Conservation (phyloP, 2,797 vertebrate genomes). For the Poecilia picta region DNA sequence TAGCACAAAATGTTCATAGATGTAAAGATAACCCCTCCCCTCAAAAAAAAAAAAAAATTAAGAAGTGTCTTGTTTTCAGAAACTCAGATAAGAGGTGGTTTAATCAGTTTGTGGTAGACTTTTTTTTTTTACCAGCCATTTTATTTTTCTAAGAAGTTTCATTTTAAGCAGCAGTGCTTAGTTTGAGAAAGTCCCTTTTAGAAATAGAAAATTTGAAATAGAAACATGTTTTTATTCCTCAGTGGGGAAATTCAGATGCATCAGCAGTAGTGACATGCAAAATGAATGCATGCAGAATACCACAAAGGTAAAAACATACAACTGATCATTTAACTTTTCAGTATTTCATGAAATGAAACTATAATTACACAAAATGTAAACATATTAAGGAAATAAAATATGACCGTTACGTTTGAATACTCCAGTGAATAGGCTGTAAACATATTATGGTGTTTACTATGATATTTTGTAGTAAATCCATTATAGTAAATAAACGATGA, state of each 20-base stretch:
- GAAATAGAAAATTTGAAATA: neutral
- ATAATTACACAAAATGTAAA: too few relatives aligned
- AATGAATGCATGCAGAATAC: neutral
- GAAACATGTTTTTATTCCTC: neutral
- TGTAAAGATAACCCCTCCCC: neutral
- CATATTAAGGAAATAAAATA: too few relatives aligned
- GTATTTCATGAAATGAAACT: too few relatives aligned
- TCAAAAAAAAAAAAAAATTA: neutral
- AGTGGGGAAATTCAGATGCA: neutral
- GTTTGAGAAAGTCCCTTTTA: neutral
- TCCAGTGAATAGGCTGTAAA: too few relatives aligned
- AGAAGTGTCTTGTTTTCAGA: neutral
- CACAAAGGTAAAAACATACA: neutral
- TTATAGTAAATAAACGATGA: too few relatives aligned
- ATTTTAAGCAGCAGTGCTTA: neutral
- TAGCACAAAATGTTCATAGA: neutral
- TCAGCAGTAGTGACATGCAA: neutral
- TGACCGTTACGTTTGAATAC: too few relatives aligned
- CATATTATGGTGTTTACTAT: too few relatives aligned
- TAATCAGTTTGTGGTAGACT: slow-evolving; percentile 11
- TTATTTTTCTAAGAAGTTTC: neutral
- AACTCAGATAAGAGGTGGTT: neutral
- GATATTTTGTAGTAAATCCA: too few relatives aligned
- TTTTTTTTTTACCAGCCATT: neutral
- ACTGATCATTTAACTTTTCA: too few relatives aligned